Evolutionary conservation across 2,113 vertebrate species (phyloP).

Genomic region (Notechis scutatus): DNA sequence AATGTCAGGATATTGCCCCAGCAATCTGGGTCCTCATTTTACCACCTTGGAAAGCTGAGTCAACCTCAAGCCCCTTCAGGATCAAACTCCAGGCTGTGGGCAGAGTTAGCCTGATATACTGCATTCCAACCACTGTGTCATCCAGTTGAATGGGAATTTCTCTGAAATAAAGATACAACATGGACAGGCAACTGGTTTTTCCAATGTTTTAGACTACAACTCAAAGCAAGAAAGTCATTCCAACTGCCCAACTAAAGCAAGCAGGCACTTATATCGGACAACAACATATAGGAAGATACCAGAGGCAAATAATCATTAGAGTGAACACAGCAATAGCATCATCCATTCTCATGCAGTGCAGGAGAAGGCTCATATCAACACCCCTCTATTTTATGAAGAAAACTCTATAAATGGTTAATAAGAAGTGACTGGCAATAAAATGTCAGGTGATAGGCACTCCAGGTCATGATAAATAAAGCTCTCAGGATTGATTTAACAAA

Average conservation of each 20-base stretch:
- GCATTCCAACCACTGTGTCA: background rate
- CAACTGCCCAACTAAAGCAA: background rate
- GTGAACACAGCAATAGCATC: background rate
- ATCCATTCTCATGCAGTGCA: background rate
- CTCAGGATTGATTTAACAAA: background rate
- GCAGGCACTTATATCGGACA: background rate
- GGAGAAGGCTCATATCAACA: background rate
- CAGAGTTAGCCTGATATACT: background rate
- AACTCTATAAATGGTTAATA: background rate
- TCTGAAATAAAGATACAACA: background rate
- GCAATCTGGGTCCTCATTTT: background rate
- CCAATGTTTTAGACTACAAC: background rate
- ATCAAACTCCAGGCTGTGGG: background rate
- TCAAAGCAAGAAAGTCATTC: background rate
- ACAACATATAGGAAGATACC: background rate
- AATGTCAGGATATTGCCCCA: background rate
- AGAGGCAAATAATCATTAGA: background rate
- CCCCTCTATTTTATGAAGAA: background rate
- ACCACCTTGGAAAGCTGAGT: background rate
- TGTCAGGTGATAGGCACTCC: background rate
- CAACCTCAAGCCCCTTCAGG: background rate
- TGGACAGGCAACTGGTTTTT: background rate
- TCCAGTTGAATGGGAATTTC: background rate
- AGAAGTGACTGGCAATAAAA: background rate
- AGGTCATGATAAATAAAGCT: background rate